Evolutionary conservation across 2,113 vertebrate species (phyloP).

Genomic region (Corvus cornix): DNA sequence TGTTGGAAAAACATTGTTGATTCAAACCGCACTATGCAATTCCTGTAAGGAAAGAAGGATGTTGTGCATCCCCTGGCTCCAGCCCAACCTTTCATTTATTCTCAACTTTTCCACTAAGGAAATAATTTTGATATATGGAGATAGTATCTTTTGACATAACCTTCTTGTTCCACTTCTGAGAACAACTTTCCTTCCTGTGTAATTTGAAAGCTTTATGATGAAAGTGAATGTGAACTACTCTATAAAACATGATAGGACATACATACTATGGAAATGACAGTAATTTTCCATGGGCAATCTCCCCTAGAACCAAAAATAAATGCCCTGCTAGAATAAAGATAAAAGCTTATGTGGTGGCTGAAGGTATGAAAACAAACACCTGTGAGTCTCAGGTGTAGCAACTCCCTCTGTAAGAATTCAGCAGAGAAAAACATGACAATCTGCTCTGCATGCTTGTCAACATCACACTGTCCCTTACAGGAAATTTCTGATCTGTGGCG

Average conservation of each 20-base stretch:
- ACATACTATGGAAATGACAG: background rate
- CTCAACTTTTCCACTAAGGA: background rate
- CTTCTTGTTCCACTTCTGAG: background rate
- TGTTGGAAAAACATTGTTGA: background rate
- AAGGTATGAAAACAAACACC: background rate
- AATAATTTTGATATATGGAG: background rate
- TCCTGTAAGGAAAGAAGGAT: background rate
- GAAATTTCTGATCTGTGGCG: background rate
- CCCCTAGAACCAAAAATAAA: background rate
- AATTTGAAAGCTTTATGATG: background rate
- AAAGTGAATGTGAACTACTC: background rate
- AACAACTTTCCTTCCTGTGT: background rate
- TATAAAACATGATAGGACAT: background rate
- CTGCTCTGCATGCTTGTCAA: background rate
- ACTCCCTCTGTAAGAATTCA: background rate
- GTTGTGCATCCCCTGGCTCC: background rate
- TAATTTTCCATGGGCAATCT: background rate
- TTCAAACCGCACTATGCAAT: background rate
- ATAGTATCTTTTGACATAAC: background rate
- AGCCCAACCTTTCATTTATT: background rate
- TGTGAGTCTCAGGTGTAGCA: background rate
- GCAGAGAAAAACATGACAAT: accelerated
- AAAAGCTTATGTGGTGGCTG: background rate
- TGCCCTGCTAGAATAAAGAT: background rate
- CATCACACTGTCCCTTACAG: background rate